Evolutionary conservation across 2,113 vertebrate species (phyloP).

Genomic region (Paedocypris sp.): DNA sequence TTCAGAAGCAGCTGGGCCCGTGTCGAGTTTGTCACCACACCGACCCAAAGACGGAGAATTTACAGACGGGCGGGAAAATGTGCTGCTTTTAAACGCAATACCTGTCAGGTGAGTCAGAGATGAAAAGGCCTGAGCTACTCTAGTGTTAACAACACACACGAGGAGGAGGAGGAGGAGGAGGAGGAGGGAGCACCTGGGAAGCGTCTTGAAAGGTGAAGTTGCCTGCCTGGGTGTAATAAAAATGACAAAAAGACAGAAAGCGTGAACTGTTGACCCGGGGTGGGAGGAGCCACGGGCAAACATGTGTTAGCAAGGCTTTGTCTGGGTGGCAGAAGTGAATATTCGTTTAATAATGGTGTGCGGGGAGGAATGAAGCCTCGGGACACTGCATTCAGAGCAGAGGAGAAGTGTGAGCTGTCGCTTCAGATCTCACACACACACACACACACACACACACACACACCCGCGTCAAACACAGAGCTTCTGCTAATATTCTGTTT

Average conservation of each 20-base stretch:
- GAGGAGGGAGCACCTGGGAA: constrained; percentile 39
- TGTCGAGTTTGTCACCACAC: no score
- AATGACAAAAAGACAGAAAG: constrained; percentile 37
- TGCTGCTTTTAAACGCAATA: neutral
- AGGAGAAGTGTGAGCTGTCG: constrained; percentile 25
- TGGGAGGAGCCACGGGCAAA: constrained; percentile 23
- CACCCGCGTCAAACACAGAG: no score
- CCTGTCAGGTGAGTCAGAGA: constrained; percentile 1
- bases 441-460: neutral
- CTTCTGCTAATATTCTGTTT: no score
- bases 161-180: no score
- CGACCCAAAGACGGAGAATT: neutral
- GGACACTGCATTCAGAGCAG: constrained; percentile 22
- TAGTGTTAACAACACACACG: constrained; percentile 25
- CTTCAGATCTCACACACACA: constrained; percentile 17
- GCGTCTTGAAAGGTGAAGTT: constrained; percentile 30
- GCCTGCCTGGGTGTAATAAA: constrained; percentile 22
- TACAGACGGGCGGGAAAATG: neutral
- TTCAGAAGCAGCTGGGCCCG: neutral
- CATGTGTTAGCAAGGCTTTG: constrained; percentile 10
- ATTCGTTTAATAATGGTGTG: constrained; percentile 17
- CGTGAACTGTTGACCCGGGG: constrained; percentile 35
- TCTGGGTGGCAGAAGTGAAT: constrained; percentile 14
- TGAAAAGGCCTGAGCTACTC: constrained; percentile 15
- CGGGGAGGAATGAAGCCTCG: constrained; percentile 1